These are phyloP conservation scores for Dermochelys coriacea DNA, from an alignment of 2,797 vertebrate genomes.

Conservation along the genomic window DNA sequence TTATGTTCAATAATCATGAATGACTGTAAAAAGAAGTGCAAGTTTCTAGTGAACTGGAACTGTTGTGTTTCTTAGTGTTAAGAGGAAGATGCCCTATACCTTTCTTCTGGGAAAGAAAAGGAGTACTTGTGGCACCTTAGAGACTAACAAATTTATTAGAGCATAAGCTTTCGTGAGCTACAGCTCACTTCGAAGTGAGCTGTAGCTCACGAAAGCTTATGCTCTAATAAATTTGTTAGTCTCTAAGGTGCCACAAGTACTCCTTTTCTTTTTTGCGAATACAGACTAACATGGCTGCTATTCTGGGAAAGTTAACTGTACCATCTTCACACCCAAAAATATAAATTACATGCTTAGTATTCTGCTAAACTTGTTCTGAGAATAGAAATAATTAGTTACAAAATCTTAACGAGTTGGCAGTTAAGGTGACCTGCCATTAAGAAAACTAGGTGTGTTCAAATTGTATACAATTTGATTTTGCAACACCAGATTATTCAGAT, in stretches of 20 bases:
- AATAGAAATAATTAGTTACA: not conserved
- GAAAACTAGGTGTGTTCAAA: not conserved
- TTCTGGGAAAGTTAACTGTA: not conserved
- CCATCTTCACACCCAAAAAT: rapidly evolving
- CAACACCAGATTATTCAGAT: rapidly evolving
- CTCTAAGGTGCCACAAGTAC: too few relatives aligned
- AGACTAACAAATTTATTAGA: too few relatives aligned
- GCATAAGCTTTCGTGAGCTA: too few relatives aligned
- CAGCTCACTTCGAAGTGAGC: too few relatives aligned
- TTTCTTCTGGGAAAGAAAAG: not conserved
- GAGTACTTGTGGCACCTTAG: too few relatives aligned
- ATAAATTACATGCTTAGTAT: rapidly evolving
- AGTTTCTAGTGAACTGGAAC: rapidly evolving
- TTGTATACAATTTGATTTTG: rapidly evolving
- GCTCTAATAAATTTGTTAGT: too few relatives aligned
- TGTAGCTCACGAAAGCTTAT: too few relatives aligned
- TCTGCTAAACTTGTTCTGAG: not conserved
- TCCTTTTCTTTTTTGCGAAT: too few relatives aligned
- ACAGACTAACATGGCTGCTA: too few relatives aligned
- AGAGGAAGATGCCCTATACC: not conserved
- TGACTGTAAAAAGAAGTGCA: not conserved
- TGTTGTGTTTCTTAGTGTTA: not conserved
- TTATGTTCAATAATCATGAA: rapidly evolving
- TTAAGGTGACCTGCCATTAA: not conserved
- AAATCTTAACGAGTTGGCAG: not conserved